Percentiles rank a stretch among this genome's conserved stretches.
phyloP scores from a whole-genome alignment of 2,113 vertebrate genomes.

The Euleptes europaea region DNA sequence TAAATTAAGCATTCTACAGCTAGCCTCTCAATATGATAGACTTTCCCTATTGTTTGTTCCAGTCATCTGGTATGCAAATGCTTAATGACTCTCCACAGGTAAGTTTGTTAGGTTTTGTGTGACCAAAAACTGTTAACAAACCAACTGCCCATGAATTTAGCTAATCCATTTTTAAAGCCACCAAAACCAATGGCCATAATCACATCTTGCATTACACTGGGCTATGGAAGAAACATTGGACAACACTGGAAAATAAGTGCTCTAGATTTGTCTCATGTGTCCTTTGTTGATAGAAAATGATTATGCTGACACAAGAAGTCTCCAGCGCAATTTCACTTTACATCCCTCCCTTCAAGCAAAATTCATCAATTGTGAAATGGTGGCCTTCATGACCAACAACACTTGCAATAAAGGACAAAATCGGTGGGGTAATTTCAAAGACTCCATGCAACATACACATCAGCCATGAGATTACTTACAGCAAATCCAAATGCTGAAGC shows the following conservation, averaged over 20 bases:
- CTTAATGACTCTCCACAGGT: neutral
- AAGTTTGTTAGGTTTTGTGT: neutral
- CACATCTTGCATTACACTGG: neutral
- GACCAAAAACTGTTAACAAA: neutral
- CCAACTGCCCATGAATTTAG: neutral
- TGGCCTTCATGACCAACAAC: neutral
- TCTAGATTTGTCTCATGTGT: neutral
- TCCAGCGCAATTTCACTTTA: neutral
- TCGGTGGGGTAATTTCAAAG: neutral
- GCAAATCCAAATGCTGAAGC: slow-evolving; percentile 98
- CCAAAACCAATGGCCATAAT: neutral
- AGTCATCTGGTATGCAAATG: neutral
- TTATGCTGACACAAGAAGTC: neutral
- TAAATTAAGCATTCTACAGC: no score
- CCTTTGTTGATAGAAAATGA: neutral
- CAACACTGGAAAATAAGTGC: neutral
- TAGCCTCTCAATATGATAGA: no score
- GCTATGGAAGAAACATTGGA: neutral
- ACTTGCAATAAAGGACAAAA: neutral
- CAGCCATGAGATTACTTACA: slow-evolving; percentile 82
- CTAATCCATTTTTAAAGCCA: neutral
- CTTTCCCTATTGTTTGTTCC: no score
- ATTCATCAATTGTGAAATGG: neutral
- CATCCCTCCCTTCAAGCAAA: neutral
- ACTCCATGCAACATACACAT: neutral